phyloP scores from a whole-genome alignment of 2,888 invertebrate species.

The Pedicia rivosa region DNA sequence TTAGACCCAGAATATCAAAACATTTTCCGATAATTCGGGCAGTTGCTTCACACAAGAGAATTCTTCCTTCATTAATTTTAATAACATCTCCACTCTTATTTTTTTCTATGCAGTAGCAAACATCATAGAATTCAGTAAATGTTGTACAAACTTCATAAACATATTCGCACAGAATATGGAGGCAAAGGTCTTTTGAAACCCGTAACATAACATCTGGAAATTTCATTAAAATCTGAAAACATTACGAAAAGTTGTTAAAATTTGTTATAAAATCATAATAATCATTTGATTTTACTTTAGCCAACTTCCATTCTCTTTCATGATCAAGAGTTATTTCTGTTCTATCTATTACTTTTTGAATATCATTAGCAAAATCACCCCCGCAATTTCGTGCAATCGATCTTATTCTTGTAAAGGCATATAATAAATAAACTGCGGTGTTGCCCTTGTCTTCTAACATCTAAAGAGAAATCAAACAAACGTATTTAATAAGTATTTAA shows the following conservation, averaged over 20 bases:
- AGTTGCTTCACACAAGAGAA: constrained; percentile 85
- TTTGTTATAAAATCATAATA: no score
- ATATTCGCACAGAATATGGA: constrained; percentile 88
- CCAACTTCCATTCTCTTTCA: constrained; percentile 88
- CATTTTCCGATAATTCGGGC: constrained; percentile 74
- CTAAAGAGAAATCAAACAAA: constrained; percentile 13
- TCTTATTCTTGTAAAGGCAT: constrained; percentile 85
- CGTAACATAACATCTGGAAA: constrained; percentile 77
- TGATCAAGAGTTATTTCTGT: constrained; percentile 57
- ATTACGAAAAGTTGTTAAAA: no score
- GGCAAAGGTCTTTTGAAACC: constrained; percentile 62
- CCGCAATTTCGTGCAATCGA: constrained; percentile 62
- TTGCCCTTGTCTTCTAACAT: constrained; percentile 99
- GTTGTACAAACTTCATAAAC: constrained; percentile 85
- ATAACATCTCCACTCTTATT: constrained; percentile 64
- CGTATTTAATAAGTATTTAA: not conserved
- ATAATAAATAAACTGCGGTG: constrained; percentile 93
- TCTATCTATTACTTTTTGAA: constrained; percentile 42
- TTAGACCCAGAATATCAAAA: constrained; percentile 81
- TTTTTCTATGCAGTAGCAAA: constrained; percentile 94
- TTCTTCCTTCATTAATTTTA: constrained; percentile 69
- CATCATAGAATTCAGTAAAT: constrained; percentile 95
- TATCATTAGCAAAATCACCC: constrained; percentile 39
- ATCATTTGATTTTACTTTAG: no score
- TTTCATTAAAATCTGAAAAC: constrained; percentile 55